These are phyloP conservation scores for Biston stratarius DNA, from an alignment of 2,888 invertebrate species.

Conservation along the genomic window DNA sequence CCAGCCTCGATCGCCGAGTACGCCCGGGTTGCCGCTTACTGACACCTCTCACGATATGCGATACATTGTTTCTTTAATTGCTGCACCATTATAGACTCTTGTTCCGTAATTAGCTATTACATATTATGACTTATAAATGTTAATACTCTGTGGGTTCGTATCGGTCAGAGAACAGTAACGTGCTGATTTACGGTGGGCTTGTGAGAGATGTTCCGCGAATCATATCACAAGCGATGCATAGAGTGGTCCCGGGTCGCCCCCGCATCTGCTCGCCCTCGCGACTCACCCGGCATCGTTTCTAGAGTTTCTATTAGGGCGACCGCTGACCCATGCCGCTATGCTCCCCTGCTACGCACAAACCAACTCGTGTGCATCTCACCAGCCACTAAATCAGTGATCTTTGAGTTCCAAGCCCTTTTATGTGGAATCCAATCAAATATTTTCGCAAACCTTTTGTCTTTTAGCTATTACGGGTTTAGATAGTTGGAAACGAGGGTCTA, in stretches of 20 bases:
- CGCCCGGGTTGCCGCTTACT: conserved; percentile 55
- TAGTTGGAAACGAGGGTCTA: conserved; percentile 69
- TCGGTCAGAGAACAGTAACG: conserved; percentile 6
- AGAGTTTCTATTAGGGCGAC: conserved; percentile 64
- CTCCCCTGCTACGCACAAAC: conserved; percentile 61
- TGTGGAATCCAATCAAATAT: conserved; percentile 60
- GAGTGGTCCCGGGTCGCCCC: conserved; percentile 39
- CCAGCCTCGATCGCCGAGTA: conserved; percentile 28
- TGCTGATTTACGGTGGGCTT: neutral
- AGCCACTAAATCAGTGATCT: conserved; percentile 69
- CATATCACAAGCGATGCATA: conserved; percentile 8
- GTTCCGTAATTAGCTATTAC: conserved; percentile 34
- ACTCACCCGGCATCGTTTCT: conserved; percentile 52
- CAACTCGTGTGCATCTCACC: conserved; percentile 58
- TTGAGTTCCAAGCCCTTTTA: conserved; percentile 60
- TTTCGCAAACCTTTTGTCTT: conserved; percentile 53
- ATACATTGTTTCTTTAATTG: conserved; percentile 60
- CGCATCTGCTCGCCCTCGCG: conserved; percentile 49
- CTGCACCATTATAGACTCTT: conserved; percentile 42
- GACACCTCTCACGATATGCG: conserved; percentile 63
- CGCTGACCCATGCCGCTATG: conserved; percentile 71
- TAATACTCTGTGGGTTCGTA: conserved; percentile 12
- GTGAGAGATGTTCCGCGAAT: conserved; percentile 1
- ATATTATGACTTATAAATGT: conserved; percentile 21
- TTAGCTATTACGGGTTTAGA: conserved; percentile 54